A percentile compares a stretch with the other conserved stretches of the same genome.
Evolutionary conservation across 2,797 vertebrate species (phyloP).

Genomic region (Balearica regulorum): DNA sequence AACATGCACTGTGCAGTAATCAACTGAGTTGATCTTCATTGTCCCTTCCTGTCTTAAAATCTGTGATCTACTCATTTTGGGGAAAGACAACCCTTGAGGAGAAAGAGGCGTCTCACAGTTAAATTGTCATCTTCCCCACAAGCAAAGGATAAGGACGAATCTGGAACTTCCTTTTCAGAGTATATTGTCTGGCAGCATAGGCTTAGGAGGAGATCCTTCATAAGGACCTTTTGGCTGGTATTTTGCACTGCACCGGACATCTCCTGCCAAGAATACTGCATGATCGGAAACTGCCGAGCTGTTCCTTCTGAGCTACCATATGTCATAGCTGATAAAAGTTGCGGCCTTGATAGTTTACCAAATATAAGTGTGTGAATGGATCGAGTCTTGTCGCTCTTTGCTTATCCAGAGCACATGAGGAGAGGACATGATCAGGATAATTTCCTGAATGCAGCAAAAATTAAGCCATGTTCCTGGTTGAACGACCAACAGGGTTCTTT

Average conservation of each 20-base stretch:
- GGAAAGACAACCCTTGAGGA: not conserved
- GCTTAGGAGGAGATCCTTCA: not conserved
- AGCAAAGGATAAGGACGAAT: not conserved
- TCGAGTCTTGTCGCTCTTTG: not conserved
- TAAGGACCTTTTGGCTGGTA: not conserved
- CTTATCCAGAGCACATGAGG: not conserved
- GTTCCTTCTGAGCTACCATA: not conserved
- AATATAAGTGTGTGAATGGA: not conserved
- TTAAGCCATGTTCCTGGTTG: not conserved
- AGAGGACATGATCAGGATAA: not conserved
- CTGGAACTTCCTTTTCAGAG: not conserved
- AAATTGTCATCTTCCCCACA: not conserved
- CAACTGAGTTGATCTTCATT: not conserved
- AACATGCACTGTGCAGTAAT: not conserved
- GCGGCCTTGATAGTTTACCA: not conserved
- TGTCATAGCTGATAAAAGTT: not conserved
- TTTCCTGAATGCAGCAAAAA: not conserved
- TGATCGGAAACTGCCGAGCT: not conserved
- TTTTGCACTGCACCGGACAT: not conserved
- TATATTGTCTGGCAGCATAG: not conserved
- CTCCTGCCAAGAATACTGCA: not conserved
- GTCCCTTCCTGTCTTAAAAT: not conserved
- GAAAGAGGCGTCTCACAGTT: not conserved
- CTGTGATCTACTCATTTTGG: not conserved
- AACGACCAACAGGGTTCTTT: not conserved